Conservation (phyloP, 2,797 vertebrate species). For the Agapornis canus region DNA sequence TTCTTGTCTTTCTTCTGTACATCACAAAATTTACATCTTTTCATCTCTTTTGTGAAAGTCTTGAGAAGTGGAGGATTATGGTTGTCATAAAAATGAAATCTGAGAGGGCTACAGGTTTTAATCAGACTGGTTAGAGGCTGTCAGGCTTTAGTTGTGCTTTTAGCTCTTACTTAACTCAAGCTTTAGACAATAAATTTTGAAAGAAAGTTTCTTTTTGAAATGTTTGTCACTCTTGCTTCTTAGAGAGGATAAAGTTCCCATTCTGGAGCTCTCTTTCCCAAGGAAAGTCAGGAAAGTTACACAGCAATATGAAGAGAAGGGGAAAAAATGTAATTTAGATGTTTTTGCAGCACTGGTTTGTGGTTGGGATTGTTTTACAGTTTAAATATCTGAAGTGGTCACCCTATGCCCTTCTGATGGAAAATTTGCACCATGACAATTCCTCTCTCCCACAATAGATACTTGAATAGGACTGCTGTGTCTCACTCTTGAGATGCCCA, state of each 20-base stretch:
- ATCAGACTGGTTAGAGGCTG: slow-evolving; percentile 16
- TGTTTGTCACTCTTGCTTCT: slow-evolving; percentile 3
- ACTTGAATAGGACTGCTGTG: background rate
- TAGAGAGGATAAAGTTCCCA: slow-evolving; percentile 1
- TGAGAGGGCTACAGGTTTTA: slow-evolving; percentile 24
- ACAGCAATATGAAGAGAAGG: background rate
- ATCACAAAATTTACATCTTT: background rate
- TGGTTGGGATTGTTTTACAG: background rate
- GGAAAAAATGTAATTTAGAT: background rate
- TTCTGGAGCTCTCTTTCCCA: background rate
- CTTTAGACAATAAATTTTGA: slow-evolving; percentile 10
- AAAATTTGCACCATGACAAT: background rate
- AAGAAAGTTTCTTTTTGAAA: slow-evolving; percentile 49
- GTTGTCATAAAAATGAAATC: slow-evolving; percentile 54
- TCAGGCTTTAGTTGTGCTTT: slow-evolving; percentile 28
- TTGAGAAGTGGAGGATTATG: slow-evolving; percentile 32
- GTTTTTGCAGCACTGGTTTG: background rate
- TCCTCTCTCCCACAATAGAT: background rate
- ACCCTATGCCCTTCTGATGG: background rate
- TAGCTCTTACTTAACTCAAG: slow-evolving; percentile 51
- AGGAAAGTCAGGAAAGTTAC: background rate
- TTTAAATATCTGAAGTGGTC: background rate
- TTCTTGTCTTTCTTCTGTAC: slow-evolving; percentile 9
- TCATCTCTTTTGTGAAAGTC: background rate
- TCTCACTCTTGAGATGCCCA: background rate